Percentiles rank a stretch among this genome's conserved stretches.
phyloP scores from a whole-genome alignment of 2,888 invertebrate genomes.

The Drosophila recens region DNA sequence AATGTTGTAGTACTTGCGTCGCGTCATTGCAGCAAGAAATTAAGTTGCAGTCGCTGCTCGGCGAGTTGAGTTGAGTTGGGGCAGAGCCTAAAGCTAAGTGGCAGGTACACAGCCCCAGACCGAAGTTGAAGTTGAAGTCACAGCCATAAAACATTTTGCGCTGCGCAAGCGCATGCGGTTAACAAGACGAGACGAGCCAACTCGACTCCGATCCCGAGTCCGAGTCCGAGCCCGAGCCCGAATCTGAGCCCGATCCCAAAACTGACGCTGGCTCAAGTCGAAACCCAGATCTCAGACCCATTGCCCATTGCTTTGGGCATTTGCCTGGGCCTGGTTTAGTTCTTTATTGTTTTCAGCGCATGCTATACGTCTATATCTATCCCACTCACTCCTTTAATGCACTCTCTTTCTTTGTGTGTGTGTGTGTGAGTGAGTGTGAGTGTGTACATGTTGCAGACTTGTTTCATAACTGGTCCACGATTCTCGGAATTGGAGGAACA shows the following conservation, averaged over 20 bases:
- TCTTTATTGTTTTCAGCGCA: conserved; percentile 73
- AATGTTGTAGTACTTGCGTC: conserved; percentile 63
- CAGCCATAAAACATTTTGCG: conserved; percentile 69
- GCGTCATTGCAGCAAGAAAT: conserved; percentile 57
- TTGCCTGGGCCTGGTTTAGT: conserved; percentile 56
- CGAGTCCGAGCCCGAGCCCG: conserved; percentile 18
- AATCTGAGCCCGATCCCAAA: conserved; percentile 7
- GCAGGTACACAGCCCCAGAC: conserved; percentile 65
- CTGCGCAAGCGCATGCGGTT: conserved; percentile 68
- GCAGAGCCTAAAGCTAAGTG: conserved; percentile 58
- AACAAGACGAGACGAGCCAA: conserved; percentile 54
- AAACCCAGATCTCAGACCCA: conserved; percentile 54
- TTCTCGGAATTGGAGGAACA: conserved; percentile 83
- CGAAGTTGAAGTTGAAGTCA: conserved; percentile 29
- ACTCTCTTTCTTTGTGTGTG: conserved; percentile 11
- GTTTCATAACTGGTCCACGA: conserved; percentile 84
- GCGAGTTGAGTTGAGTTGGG: conserved; percentile 12
- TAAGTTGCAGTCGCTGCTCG: conserved; percentile 63
- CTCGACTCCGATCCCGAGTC: conserved; percentile 16
- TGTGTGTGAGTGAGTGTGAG: conserved; percentile 16
- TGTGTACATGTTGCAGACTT: conserved; percentile 77
- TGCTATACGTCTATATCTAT: conserved; percentile 35
- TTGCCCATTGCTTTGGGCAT: conserved; percentile 62
- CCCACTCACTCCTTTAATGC: conserved; percentile 7
- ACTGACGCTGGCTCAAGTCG: conserved; percentile 9